Conservation (phyloP, 2,113 vertebrate genomes). For the Pyrgilauda ruficollis region DNA sequence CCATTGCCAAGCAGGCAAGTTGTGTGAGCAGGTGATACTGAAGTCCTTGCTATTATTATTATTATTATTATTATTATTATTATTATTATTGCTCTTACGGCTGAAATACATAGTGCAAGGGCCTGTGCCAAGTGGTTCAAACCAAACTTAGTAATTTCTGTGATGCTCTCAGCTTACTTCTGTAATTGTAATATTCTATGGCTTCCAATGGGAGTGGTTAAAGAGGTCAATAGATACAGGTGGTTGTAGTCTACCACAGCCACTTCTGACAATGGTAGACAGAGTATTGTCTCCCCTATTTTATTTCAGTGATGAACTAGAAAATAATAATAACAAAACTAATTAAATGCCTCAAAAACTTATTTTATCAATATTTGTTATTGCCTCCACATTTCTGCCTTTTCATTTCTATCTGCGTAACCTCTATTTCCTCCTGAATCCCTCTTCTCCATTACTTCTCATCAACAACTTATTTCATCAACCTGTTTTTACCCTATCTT, state of each 20-base stretch:
- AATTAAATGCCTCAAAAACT: background rate
- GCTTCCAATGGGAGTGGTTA: background rate
- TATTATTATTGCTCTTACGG: too few relatives aligned
- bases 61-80: too few relatives aligned
- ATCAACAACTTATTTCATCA: background rate
- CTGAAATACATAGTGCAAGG: background rate
- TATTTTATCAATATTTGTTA: background rate
- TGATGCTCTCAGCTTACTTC: background rate
- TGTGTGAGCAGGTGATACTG: background rate
- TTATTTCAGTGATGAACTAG: background rate
- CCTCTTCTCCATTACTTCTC: background rate
- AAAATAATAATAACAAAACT: background rate
- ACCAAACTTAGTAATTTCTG: background rate
- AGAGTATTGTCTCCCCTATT: background rate
- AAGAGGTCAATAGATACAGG: background rate
- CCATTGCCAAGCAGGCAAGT: background rate
- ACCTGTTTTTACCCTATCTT: background rate
- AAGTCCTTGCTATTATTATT: background rate
- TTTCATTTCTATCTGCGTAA: background rate
- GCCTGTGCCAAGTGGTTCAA: background rate
- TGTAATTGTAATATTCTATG: background rate
- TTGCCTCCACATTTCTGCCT: background rate
- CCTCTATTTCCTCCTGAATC: background rate
- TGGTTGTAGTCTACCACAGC: background rate
- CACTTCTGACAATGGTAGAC: background rate